These are phyloP conservation scores for Troilus luridus DNA, from an alignment of 2,888 invertebrate genomes.

Conservation along the genomic window DNA sequence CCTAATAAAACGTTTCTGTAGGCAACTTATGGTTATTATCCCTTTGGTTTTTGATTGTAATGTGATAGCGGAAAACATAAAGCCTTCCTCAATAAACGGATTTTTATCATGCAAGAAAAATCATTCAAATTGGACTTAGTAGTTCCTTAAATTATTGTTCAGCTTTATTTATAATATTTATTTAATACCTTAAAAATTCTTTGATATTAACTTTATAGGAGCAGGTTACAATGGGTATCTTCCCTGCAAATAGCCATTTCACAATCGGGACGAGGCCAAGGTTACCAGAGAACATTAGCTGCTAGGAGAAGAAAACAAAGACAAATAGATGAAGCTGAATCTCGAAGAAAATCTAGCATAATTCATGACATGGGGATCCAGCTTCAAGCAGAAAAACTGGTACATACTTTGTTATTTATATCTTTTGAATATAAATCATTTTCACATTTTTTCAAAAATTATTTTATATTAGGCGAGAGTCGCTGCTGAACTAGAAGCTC, in stretches of 20 bases:
- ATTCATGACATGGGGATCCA: slow-evolving; percentile 75
- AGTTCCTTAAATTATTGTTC: background rate
- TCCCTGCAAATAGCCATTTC: slow-evolving; percentile 80
- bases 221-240: slow-evolving; percentile 84
- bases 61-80: too few species aligned
- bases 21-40: too few species aligned
- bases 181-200: background rate
- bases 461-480: slow-evolving; percentile 69
- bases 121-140: too few species aligned
- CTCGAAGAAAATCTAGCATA: slow-evolving; percentile 74
- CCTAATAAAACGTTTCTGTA: too few species aligned
- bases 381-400: slow-evolving; percentile 78
- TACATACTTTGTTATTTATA: slow-evolving; percentile 71
- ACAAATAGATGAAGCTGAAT: slow-evolving; percentile 72
- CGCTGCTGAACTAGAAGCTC: slow-evolving; percentile 77
- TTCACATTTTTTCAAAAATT: background rate
- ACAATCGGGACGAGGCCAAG: slow-evolving; percentile 78
- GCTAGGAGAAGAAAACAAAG: slow-evolving; percentile 72
- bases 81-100: too few species aligned
- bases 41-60: too few species aligned
- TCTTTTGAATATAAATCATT: background rate
- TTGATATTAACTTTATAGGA: slow-evolving; percentile 69
- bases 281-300: slow-evolving; percentile 78
- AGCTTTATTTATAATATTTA: background rate
- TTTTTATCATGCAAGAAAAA: too few species aligned